These are phyloP conservation scores for Piezodorus guildinii DNA, from an alignment of 1,140 invertebrate genomes.

Conservation along the genomic window DNA sequence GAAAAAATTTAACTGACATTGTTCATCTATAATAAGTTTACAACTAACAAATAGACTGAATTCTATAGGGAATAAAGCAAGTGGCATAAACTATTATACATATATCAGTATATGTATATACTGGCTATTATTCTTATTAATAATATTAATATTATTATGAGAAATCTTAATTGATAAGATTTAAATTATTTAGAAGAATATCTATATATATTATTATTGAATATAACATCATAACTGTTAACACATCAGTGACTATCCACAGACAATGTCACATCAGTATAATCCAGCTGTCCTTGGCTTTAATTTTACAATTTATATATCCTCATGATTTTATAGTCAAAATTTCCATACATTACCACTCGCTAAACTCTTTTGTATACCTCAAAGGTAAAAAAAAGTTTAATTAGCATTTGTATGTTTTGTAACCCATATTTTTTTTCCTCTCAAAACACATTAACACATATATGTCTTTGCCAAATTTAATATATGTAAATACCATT, in stretches of 20 bases:
- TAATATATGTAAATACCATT: neutral
- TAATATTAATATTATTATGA: conserved; percentile 18
- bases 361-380: conserved; percentile 4
- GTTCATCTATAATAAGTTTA: conserved; percentile 10
- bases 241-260: neutral
- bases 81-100: conserved; percentile 21
- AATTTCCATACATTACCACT: neutral
- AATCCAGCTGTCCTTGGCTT: conserved; percentile 3
- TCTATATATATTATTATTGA: conserved; percentile 19
- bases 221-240: conserved; percentile 10
- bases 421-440: too few species aligned
- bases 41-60: conserved; percentile 17
- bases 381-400: neutral
- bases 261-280: conserved; percentile 2
- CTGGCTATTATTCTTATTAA: conserved; percentile 17
- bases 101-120: conserved; percentile 15
- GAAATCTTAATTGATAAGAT: conserved; percentile 23
- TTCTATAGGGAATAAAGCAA: conserved; percentile 23
- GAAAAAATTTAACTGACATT: conserved; percentile 13
- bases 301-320: neutral
- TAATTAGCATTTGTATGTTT: neutral
- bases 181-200: conserved; percentile 20
- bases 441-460: too few species aligned
- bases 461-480: neutral
- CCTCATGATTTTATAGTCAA: neutral